Evolutionary conservation across 2,113 vertebrate species (phyloP), one percentile per base, ranked within the genome.

Genomic region (Oceanodroma tethys): DNA sequence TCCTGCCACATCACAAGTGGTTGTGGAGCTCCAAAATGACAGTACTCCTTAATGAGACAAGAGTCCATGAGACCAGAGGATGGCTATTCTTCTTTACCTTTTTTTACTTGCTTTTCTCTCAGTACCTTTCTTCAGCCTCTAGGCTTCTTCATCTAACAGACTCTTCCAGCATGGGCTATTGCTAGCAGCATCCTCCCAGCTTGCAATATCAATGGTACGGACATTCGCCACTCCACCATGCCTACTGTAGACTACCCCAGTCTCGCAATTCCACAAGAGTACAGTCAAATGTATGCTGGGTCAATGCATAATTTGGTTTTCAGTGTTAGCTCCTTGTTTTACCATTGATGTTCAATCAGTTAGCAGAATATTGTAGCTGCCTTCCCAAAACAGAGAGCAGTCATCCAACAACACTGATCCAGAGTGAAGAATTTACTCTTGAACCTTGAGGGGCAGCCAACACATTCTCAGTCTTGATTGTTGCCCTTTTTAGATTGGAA

Each of bases 171-270:
- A n/a, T n/a, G 23, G 8, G 20, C 1, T 1, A 36, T 32, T 91
- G 21, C 43, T 56, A 40, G 36, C 56, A 75, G 11, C 36, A 81
- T 48, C 40, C 80, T 93, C 36, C 42, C 56, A 60, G 18, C 10
- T 65, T 56, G 34, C 1, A 2, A 6, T 25, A 75, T 7, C 43
- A 67, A 43, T 5, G 18, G 2, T 26, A 63, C 1, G 0, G 70
- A 40, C 20, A 27, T 52, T 78, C 27, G 81, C 10, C 29, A 23
- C 42, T 45, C n/a, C 32, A 25, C 40, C 12, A 18, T 21, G 40
- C 10, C 43, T 68, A 21, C 18, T 65, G 47, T 10, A 86, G 17
- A 19, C n/a, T 58, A 73, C 19, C 2, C 32, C 3, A 68, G 52
- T 11, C 23, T 62, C 4, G 2, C 12, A 75, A 7, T 68, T 91